Conservation (phyloP, 2,113 vertebrate genomes). For the Lagopus leucura region DNA sequence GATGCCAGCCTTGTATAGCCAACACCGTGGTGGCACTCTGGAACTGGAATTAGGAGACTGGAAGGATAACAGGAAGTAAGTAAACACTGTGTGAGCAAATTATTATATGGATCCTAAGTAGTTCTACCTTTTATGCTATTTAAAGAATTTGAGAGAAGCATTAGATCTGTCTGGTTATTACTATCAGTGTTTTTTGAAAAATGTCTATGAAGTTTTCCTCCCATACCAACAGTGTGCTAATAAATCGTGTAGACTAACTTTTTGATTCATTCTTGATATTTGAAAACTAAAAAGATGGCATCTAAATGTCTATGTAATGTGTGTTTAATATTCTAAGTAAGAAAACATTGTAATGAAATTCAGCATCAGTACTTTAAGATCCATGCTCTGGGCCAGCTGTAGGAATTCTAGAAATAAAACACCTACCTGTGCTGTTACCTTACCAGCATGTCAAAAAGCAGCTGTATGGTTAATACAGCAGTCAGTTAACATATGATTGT, state of each 20-base stretch:
- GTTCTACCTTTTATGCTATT: background rate
- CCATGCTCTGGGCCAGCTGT: background rate
- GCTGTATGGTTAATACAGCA: background rate
- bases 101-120: background rate
- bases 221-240: background rate
- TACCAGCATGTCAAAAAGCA: background rate
- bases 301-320: background rate
- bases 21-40: conserved; percentile 88
- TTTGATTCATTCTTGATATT: background rate
- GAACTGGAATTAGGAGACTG: conserved; percentile 97
- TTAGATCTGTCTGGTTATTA: background rate
- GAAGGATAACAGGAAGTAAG: conserved; percentile 93
- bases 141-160: background rate
- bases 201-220: background rate
- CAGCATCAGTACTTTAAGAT: background rate
- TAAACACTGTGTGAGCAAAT: background rate
- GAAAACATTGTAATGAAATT: background rate
- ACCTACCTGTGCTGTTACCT: background rate
- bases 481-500: background rate
- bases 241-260: background rate
- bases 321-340: background rate
- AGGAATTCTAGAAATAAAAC: background rate
- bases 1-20: conserved; percentile 91
- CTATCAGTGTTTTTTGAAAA: background rate
- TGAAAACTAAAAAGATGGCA: background rate